Conservation (phyloP, 2,888 invertebrate species). For the Myathropa florea region DNA sequence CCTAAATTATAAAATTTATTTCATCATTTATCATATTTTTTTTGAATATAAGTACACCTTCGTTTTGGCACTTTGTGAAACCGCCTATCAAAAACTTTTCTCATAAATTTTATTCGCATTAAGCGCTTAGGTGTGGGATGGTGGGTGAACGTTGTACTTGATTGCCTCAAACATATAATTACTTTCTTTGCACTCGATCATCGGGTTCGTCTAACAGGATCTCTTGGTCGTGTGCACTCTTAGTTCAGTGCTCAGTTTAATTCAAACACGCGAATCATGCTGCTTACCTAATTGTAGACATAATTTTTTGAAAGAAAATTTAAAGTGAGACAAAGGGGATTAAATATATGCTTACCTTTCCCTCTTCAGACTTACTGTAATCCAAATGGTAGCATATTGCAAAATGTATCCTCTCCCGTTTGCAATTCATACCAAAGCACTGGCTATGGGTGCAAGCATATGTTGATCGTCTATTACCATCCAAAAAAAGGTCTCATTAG, state of each 20-base stretch:
- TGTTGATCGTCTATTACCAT: conserved; percentile 72
- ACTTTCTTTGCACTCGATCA: not conserved
- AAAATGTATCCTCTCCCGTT: not conserved
- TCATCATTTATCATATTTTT: conserved; percentile 32
- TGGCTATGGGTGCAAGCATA: conserved; percentile 56
- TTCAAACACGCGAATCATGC: too few relatives aligned
- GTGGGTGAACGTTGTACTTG: not conserved
- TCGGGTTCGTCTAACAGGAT: too few relatives aligned
- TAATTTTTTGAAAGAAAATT: too few relatives aligned
- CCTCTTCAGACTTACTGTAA: not conserved
- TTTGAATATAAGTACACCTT: not conserved
- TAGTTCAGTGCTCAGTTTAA: too few relatives aligned
- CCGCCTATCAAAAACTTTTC: conserved; percentile 45
- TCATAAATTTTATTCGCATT: conserved; percentile 42
- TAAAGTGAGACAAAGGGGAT: too few relatives aligned
- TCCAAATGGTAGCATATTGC: conserved; percentile 20
- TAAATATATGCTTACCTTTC: not conserved
- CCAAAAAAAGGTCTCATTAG: not conserved
- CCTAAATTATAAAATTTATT: not conserved
- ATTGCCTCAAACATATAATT: not conserved
- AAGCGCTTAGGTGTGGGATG: not conserved
- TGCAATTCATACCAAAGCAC: not conserved
- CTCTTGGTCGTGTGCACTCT: too few relatives aligned
- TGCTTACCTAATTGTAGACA: not conserved
- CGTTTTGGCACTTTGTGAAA: not conserved